Base-by-base conservation (phyloP, 64 coral and sea anemone species). In the Stichodactyla mertensii region DNA sequence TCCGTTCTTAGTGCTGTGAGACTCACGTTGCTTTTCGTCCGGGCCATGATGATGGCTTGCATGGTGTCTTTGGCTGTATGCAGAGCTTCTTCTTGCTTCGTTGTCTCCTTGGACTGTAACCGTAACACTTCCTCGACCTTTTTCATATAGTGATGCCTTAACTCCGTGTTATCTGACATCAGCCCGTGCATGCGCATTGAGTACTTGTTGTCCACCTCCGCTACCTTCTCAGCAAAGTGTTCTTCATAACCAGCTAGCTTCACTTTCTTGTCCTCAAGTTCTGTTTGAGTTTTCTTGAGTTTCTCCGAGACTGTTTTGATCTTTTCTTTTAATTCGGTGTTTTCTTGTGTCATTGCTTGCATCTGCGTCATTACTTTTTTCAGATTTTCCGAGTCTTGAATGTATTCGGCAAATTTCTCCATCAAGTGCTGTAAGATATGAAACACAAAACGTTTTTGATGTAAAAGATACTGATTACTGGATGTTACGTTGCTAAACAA, bases 201-300 rank as follows among this genome's bases (percentile, higher is more conserved):
- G 82, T 95, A 95, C 84, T 87, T 95, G 19, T 92, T 92, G 89
- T 95, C 94, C 45, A 95, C 94, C 87, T 95, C 94, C 27, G 91
- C 94, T 19, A 96, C 94, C 91, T 96, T 95, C 64, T 92, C 94
- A 0, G 90, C 94, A 79, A 95, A 95, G 67, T 90, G 91, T 26
- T 95, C 90, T 77, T 95, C 87, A 55, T 91, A 95, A 10, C 90
- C 94, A 23, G 88, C 87, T 23, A 95, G 86, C 55, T 92, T 92
- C 16, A 95, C 85, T 85, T 84, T 92, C 86, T 95, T 95, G 55
- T 95, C 87, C 80, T 95, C 94, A 11, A 95, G 85, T 57, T 95
- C 94, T 22, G 80, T 67, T 51, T 87, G 87, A 4, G 87, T 92
- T 78, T 95, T 95, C 80, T 86, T 58, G 5, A 95, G 69, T 31